Conservation (phyloP, 37 sponge, comb jelly and placozoan genomes). For the Haliclona indistincta region DNA sequence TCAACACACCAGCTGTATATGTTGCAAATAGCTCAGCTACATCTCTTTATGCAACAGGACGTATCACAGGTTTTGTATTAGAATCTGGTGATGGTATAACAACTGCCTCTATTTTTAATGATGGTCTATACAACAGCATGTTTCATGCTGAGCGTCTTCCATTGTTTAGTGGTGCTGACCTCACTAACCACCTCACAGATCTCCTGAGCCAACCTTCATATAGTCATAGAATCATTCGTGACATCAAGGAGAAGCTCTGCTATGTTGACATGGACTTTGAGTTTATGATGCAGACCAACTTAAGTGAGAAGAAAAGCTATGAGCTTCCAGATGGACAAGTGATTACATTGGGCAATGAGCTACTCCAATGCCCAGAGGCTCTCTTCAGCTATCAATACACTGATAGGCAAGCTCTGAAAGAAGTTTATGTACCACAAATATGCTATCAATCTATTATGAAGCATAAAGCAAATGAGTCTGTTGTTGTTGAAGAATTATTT, state of each 20-base stretch:
- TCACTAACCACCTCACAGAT: slow-evolving; percentile 99
- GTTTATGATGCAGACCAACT: slow-evolving; percentile 98
- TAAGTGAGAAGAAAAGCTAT: slow-evolving; percentile 97
- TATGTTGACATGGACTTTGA: slow-evolving; percentile 99
- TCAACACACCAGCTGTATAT: slow-evolving; percentile 99
- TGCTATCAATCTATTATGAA: slow-evolving; percentile 99
- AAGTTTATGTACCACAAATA: slow-evolving; percentile 97
- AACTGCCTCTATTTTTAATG: slow-evolving; percentile 99
- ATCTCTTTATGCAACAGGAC: slow-evolving; percentile 98
- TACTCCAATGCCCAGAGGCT: slow-evolving; percentile 90
- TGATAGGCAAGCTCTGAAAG: slow-evolving; percentile 87
- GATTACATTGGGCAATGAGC: slow-evolving; percentile 99
- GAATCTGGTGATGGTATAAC: slow-evolving; percentile 99
- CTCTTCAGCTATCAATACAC: no score
- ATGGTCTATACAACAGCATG: slow-evolving; percentile 97
- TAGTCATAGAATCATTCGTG: slow-evolving; percentile 93
- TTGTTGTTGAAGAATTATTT: slow-evolving; percentile 98
- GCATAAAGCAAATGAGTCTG: slow-evolving; percentile 98
- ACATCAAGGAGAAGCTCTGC: slow-evolving; percentile 99
- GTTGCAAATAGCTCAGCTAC: slow-evolving; percentile 98
- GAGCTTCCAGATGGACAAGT: slow-evolving; percentile 99
- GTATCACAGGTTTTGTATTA: slow-evolving; percentile 99
- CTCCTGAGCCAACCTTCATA: slow-evolving; percentile 88
- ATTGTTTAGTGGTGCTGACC: slow-evolving; percentile 97
- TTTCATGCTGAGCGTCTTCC: slow-evolving; percentile 98